These are phyloP conservation scores for Bucco capensis DNA, from an alignment of 2,113 vertebrate genomes.

Conservation along the genomic window DNA sequence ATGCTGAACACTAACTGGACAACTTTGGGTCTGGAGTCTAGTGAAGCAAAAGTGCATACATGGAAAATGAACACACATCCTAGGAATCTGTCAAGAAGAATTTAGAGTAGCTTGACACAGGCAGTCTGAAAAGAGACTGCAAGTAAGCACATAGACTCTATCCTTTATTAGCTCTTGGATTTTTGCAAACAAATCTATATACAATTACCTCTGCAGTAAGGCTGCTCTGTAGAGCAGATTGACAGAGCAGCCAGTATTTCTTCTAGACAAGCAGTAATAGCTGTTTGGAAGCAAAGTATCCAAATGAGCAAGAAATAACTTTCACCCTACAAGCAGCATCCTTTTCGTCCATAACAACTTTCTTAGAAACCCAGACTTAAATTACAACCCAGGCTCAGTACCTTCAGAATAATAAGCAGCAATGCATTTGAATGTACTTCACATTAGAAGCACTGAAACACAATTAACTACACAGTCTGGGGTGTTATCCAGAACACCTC, in stretches of 20 bases:
- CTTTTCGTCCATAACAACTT: neutral
- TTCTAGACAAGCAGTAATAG: neutral
- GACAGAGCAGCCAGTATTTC: neutral
- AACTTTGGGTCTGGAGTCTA: neutral
- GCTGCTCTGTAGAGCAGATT: neutral
- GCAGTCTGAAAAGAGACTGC: neutral
- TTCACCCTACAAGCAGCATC: neutral
- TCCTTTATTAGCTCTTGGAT: neutral
- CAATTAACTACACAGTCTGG: fast-evolving
- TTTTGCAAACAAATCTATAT: fast-evolving
- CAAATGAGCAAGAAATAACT: neutral
- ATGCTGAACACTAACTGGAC: neutral
- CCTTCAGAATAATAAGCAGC: neutral
- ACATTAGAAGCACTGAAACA: neutral
- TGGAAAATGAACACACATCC: neutral
- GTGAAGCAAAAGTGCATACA: neutral
- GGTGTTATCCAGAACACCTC: neutral
- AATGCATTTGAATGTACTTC: neutral
- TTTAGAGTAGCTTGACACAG: neutral
- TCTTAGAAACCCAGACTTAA: no score
- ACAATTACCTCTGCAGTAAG: no score
- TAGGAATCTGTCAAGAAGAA: neutral
- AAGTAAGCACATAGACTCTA: neutral
- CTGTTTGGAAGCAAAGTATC: neutral
- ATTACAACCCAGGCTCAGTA: neutral